Conservation (phyloP, 1,140 invertebrate species). For the Calephelis nemesis region DNA sequence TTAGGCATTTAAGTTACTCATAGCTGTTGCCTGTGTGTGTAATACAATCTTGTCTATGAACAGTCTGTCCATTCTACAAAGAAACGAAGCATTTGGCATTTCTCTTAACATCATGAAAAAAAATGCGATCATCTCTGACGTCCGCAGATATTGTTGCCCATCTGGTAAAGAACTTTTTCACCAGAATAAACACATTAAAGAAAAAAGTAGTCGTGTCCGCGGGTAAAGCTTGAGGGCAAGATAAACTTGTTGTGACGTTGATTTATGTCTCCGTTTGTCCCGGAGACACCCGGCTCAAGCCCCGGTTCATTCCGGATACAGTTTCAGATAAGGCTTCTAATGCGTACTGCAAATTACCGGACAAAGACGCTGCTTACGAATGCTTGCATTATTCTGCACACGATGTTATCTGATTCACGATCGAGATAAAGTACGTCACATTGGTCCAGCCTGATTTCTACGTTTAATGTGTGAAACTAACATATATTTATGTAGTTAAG, state of each 20-base stretch:
- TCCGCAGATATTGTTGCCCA: not conserved
- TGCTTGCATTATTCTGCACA: slow-evolving; percentile 4
- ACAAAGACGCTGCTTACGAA: slow-evolving; percentile 47
- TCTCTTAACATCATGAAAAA: not conserved
- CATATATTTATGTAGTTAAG: too few species aligned
- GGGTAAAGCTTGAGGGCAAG: slow-evolving; percentile 54
- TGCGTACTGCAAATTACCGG: slow-evolving; percentile 60
- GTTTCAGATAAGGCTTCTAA: slow-evolving; percentile 59
- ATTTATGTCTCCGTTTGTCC: slow-evolving; percentile 67
- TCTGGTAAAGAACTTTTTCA: slow-evolving; percentile 3
- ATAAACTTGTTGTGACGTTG: slow-evolving; percentile 64
- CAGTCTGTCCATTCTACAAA: too few species aligned
- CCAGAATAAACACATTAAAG: slow-evolving; percentile 63
- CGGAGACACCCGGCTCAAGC: slow-evolving; percentile 46
- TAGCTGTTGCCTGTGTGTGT: too few species aligned
- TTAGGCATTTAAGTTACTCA: too few species aligned
- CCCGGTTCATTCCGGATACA: slow-evolving; percentile 49
- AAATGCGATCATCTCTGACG: not conserved
- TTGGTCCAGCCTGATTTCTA: not conserved
- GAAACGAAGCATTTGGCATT: not conserved
- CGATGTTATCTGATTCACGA: not conserved
- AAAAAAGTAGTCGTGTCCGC: slow-evolving; percentile 46
- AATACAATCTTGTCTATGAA: too few species aligned
- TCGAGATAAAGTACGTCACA: not conserved
- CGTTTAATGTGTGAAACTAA: too few species aligned